A percentile compares a stretch with the other conserved stretches of the same genome.
phyloP scores from a whole-genome alignment of 2,797 vertebrate species.

The Capromys pilorides region DNA sequence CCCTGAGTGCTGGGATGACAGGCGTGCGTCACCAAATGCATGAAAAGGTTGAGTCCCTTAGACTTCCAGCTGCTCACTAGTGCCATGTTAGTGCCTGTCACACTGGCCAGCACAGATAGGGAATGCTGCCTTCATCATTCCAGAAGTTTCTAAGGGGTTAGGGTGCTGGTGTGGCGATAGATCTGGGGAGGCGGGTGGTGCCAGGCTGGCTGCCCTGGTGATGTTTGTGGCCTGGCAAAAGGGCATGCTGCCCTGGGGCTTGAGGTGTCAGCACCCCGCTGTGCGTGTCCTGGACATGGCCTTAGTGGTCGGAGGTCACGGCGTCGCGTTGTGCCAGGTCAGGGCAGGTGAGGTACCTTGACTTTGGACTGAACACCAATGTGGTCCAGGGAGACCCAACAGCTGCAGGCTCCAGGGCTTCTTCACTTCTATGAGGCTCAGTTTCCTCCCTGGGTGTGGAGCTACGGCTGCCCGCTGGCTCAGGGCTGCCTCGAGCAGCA shows the following conservation, averaged over 20 bases:
- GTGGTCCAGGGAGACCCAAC: not conserved
- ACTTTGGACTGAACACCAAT: accelerated
- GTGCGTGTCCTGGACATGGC: not conserved
- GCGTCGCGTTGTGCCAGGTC: not conserved
- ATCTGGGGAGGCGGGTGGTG: too few relatives aligned
- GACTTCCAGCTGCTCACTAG: not conserved
- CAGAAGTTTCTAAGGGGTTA: not conserved
- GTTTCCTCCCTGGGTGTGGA: not conserved
- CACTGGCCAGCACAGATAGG: not conserved
- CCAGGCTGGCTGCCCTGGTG: not conserved
- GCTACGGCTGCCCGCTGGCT: not conserved
- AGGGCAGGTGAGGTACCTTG: not conserved
- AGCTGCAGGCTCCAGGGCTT: not conserved
- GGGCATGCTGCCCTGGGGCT: not conserved
- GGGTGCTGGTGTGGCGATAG: too few relatives aligned
- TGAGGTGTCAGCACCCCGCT: not conserved
- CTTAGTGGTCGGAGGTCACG: not conserved
- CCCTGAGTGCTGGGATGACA: not conserved
- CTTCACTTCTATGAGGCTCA: not conserved
- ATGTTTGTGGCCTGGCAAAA: not conserved
- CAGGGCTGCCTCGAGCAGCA: not conserved
- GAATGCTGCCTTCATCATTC: not conserved
- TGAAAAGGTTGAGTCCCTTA: not conserved
- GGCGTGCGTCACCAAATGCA: not conserved
- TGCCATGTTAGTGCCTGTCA: not conserved